Conservation (phyloP, 2,113 vertebrate species). For the Leuciscus idus region DNA sequence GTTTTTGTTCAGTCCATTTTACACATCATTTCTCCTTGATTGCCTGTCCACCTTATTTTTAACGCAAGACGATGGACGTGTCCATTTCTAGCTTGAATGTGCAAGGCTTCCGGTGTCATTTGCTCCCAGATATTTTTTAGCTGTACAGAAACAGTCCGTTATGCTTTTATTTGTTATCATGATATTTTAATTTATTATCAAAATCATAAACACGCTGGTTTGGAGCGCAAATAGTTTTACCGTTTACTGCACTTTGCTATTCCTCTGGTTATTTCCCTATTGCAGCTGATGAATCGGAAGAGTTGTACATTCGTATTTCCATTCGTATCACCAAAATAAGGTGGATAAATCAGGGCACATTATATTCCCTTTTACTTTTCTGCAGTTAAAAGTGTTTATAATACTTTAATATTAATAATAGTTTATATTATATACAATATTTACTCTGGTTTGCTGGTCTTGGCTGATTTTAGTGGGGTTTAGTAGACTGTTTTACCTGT, state of each 20-base stretch:
- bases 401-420: not conserved
- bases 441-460: not conserved
- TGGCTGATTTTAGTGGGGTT: not conserved
- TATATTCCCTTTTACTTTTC: not conserved
- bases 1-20: not conserved
- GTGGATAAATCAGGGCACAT: slow-evolving; percentile 13
- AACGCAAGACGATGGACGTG: not conserved
- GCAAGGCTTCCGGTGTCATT: not conserved
- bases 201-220: not conserved
- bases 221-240: not conserved
- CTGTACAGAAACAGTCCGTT: no score
- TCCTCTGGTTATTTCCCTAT: not conserved
- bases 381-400: not conserved
- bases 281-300: not conserved
- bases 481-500: no score
- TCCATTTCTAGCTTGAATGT: not conserved
- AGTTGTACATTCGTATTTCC: not conserved
- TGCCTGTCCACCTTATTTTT: slow-evolving; percentile 17
- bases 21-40: not conserved
- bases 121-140: not conserved
- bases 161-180: not conserved
- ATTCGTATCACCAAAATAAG: no score
- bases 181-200: not conserved
- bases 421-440: not conserved
- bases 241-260: not conserved